A percentile compares a stretch with the other conserved stretches of the same genome.
Evolutionary conservation across 2,797 vertebrate species (phyloP).

Genomic region (Caiman crocodilus): DNA sequence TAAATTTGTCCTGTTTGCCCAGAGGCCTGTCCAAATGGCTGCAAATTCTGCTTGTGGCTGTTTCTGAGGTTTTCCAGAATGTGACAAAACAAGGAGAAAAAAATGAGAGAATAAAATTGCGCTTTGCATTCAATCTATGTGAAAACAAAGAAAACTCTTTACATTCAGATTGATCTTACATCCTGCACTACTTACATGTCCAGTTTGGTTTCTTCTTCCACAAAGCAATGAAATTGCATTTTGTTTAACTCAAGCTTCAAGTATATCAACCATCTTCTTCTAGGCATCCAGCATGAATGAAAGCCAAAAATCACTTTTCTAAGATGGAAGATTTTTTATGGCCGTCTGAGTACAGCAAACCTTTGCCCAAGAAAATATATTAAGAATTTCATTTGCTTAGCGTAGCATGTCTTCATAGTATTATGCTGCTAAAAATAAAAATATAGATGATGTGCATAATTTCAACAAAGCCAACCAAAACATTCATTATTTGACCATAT

Average conservation of each 20-base stretch:
- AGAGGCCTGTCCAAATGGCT: conserved; percentile 1
- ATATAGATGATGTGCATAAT: conserved; percentile 34
- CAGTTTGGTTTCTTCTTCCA: neutral
- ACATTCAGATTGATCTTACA: neutral
- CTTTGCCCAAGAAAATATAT: neutral
- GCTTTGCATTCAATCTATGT: conserved; percentile 44
- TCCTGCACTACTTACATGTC: neutral
- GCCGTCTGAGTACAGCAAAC: neutral
- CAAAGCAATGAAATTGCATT: neutral
- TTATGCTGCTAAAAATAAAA: conserved; percentile 46
- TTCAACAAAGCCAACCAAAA: conserved; percentile 45
- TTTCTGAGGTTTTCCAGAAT: conserved; percentile 55
- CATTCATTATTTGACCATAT: conserved; percentile 42
- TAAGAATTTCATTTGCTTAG: conserved; percentile 30
- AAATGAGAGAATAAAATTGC: conserved; percentile 49
- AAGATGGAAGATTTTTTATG: neutral
- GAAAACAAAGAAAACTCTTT: neutral
- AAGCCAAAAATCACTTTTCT: neutral
- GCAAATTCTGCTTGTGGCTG: conserved; percentile 21
- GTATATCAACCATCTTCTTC: neutral
- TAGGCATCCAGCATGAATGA: neutral
- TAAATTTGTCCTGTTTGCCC: neutral
- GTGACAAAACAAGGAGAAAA: conserved; percentile 14
- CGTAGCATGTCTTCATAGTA: conserved; percentile 15
- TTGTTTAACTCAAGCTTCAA: neutral